Conservation (phyloP, 2,888 invertebrate genomes). For the Cheilosia vulpina region DNA sequence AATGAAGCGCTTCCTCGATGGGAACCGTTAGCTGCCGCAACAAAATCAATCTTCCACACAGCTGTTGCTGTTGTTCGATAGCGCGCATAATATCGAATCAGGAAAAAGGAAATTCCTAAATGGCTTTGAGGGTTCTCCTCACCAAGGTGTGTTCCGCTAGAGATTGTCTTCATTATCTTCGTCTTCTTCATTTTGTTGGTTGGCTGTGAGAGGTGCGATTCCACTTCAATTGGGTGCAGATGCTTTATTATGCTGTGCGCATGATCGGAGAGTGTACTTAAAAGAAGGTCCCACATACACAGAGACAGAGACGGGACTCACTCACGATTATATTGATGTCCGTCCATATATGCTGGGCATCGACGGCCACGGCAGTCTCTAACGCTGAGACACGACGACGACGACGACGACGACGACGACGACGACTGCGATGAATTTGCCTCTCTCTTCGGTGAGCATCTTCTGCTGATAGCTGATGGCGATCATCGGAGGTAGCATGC, state of each 20-base stretch:
- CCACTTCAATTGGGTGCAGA: conserved; percentile 56
- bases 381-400: conserved; percentile 20
- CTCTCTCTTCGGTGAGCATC: conserved; percentile 27
- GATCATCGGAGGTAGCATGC: conserved; percentile 47
- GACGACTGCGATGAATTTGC: conserved; percentile 19
- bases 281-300: conserved; percentile 51
- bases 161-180: conserved; percentile 15
- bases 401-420: not conserved
- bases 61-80: conserved; percentile 27
- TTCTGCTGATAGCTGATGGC: conserved; percentile 63
- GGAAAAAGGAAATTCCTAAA: conserved; percentile 71
- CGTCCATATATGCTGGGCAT: conserved; percentile 3
- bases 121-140: conserved; percentile 47
- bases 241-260: conserved; percentile 34
- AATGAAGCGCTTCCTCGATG: conserved; percentile 40
- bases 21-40: conserved; percentile 54
- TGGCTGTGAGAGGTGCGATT: too few species aligned
- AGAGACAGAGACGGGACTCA: not conserved
- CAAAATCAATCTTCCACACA: conserved; percentile 15
- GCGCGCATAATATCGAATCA: conserved; percentile 56
- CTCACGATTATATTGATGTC: conserved; percentile 1
- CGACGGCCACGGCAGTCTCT: conserved; percentile 2
- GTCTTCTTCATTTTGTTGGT: not conserved
- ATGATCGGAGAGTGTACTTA: conserved; percentile 33
- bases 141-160: conserved; percentile 56